Conservation (phyloP, 2,113 vertebrate genomes). For the Dinomys branickii region DNA sequence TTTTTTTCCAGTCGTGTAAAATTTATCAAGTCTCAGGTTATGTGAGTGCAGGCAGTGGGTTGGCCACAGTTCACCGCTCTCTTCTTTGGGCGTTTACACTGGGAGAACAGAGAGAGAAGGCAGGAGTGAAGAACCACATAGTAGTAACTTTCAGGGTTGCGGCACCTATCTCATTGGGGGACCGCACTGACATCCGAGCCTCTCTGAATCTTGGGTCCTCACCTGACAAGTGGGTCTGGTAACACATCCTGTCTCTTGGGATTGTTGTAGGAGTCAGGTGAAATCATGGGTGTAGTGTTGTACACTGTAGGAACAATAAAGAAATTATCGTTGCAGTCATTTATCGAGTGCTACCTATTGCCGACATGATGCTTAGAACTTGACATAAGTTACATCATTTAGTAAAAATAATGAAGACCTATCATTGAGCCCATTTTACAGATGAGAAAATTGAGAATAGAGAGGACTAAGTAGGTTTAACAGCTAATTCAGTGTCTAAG, state of each 20-base stretch:
- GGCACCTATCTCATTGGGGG: neutral
- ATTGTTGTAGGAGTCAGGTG: neutral
- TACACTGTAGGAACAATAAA: neutral
- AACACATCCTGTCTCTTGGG: neutral
- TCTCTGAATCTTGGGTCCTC: neutral
- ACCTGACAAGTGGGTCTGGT: neutral
- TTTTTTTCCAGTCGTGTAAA: neutral
- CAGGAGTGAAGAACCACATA: neutral
- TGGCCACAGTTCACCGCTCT: too few species aligned
- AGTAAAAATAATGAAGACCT: neutral
- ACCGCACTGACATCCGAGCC: neutral
- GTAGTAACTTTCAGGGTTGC: neutral
- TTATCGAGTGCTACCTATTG: neutral
- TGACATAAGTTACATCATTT: neutral
- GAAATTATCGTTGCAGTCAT: neutral
- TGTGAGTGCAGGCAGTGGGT: too few species aligned
- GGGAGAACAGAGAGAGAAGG: neutral
- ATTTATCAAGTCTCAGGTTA: neutral
- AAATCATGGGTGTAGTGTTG: neutral
- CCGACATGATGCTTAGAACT: neutral
- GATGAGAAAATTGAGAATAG: neutral
- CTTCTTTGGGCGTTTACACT: neutral
- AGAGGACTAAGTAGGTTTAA: neutral
- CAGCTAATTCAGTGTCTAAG: neutral
- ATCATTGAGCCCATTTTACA: neutral